phyloP scores from a whole-genome alignment of 2,888 invertebrate genomes.

The Melinaea marsaeus region DNA sequence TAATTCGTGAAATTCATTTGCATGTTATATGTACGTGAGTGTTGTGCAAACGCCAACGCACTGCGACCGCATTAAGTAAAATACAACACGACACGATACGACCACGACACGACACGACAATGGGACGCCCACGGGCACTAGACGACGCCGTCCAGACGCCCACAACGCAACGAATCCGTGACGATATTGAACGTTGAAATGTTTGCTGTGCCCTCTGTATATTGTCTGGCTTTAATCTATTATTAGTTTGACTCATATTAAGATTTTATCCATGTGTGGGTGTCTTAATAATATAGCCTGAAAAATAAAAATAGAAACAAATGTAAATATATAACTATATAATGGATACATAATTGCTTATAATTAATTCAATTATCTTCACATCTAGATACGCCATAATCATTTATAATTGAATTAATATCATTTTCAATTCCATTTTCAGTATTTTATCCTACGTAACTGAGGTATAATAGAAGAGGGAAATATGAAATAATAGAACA shows the following conservation, averaged over 20 bases:
- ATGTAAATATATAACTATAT: no score
- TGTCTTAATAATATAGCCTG: no score
- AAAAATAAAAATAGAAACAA: no score
- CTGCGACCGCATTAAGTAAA: constrained; percentile 20
- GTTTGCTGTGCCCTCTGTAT: constrained; percentile 19
- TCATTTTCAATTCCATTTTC: no score
- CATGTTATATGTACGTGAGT: constrained; percentile 57
- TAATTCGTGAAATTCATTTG: constrained; percentile 67
- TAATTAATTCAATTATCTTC: no score
- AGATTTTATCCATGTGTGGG: background rate
- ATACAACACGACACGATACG: constrained; percentile 11
- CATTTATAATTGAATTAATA: no score
- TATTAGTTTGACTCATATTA: constrained; percentile 18
- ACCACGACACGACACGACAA: constrained; percentile 26
- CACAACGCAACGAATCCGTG: constrained; percentile 23
- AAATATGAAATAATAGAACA: background rate
- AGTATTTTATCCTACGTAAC: no score
- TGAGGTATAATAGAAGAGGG: no score
- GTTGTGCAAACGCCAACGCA: constrained; percentile 43
- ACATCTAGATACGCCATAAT: no score
- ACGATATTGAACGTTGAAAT: constrained; percentile 30
- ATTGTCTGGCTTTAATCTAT: constrained; percentile 12
- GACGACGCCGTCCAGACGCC: constrained; percentile 25
- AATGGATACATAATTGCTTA: no score
- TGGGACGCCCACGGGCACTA: constrained; percentile 25